Conservation (phyloP, 2,113 vertebrate genomes). For the Chrysemys picta region DNA sequence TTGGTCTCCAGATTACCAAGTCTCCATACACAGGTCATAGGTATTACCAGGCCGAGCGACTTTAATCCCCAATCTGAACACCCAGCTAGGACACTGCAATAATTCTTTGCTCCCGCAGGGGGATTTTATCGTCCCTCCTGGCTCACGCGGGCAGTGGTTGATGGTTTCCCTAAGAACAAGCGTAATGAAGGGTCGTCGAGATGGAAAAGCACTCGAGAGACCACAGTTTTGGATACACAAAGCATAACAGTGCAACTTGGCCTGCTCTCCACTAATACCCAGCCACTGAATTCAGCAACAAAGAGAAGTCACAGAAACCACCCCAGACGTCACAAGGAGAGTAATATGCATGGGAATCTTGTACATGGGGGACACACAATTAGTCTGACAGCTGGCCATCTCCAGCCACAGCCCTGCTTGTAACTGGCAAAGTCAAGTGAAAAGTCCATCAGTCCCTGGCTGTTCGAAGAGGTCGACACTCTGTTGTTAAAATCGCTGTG, state of each 20-base stretch:
- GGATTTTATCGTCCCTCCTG: background rate
- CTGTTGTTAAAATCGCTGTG: background rate
- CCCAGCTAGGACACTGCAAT: background rate
- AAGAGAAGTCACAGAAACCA: background rate
- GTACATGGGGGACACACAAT: no score
- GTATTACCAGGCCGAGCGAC: background rate
- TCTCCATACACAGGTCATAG: background rate
- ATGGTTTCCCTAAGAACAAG: background rate
- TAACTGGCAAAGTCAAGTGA: background rate
- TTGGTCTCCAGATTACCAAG: background rate
- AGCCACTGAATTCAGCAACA: background rate
- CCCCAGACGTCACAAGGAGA: accelerated
- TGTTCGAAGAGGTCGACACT: background rate
- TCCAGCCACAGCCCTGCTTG: background rate
- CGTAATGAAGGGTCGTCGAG: background rate
- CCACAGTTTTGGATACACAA: accelerated
- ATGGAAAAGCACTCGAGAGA: background rate
- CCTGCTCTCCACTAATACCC: background rate
- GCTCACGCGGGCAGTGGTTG: background rate
- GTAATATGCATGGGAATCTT: background rate
- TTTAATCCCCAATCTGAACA: background rate
- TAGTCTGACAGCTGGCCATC: background rate
- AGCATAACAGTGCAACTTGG: accelerated
- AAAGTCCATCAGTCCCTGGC: accelerated
- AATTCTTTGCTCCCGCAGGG: background rate